These are phyloP conservation scores for Nomada goodeniana DNA, from an alignment of 2,888 invertebrate genomes.

Conservation along the genomic window DNA sequence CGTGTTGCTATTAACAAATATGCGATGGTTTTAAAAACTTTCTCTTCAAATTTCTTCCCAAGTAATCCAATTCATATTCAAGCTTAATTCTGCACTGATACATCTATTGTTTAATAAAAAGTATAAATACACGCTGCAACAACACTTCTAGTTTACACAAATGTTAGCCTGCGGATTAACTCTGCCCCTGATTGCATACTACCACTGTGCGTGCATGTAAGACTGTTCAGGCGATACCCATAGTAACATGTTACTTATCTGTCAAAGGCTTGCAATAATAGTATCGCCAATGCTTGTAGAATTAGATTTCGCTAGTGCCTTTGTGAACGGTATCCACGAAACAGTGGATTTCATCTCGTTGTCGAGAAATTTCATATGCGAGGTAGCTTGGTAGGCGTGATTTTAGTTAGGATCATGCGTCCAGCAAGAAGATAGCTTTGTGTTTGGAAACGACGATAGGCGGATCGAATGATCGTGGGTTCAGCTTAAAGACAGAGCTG, in stretches of 20 bases:
- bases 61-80: not conserved
- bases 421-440: too few relatives aligned
- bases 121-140: not conserved
- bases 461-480: too few relatives aligned
- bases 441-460: too few relatives aligned
- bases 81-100: not conserved
- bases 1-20: too few relatives aligned
- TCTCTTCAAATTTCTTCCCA: not conserved
- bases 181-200: constrained; percentile 31
- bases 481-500: too few relatives aligned
- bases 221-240: constrained; percentile 44
- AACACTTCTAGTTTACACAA: not conserved
- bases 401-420: too few relatives aligned
- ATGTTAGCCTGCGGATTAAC: constrained; percentile 43
- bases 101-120: not conserved
- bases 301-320: constrained; percentile 43
- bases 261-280: constrained; percentile 53
- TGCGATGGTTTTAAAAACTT: not conserved
- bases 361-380: not conserved
- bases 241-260: constrained; percentile 52
- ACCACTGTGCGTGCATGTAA: constrained; percentile 48
- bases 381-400: too few relatives aligned
- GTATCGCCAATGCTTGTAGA: constrained; percentile 47
- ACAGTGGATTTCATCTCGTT: not conserved
- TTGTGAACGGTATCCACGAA: not conserved